Evolutionary conservation across 1,140 invertebrate species (phyloP), one percentile per base, ranked within the genome.

Genomic region (Hylaeus anthracinus): DNA sequence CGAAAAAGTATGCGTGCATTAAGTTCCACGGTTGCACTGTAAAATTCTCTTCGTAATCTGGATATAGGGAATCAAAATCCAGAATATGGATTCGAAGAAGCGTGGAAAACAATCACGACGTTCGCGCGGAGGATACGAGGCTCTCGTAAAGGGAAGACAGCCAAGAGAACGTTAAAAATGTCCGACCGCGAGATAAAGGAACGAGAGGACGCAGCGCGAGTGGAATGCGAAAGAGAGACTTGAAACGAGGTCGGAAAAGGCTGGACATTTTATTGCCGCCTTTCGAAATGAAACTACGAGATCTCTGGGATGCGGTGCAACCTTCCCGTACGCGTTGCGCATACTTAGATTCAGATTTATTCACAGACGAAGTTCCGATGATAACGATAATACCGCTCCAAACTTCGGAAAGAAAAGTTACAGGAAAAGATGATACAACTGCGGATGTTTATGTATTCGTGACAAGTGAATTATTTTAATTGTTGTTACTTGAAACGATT

Each of bases 101-200:
- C 41, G 8, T 45, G 55, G 70, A 26, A 72, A 74, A 74, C 72
- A 65, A 74, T 55, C 10, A 61, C 69, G 39, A 41, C 45, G 37
- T 10, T 26, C 26, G 26, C 26, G 5, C 39, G 43, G 3, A 26
- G 41, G 37, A 9, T 10, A 56, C 12, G 53, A 26, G 69, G 6
- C 37, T n/a, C 39, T 65, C 72, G 72, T 74, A 65, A 74, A 74
- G 39, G 45, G 15, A 48, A 51, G 60, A 67, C 53, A 67, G 45
- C 45, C 3, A 6, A 3, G 9, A 9, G 2, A 5, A n/a, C 48
- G 65, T 6, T 48, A 48, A 48, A 48, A 48, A 66, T 48, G 64
- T 5, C 63, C 63, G 41, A 6, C 43, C 41, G n/a, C n/a, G 6
- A 67, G 65, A 41, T 43, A 51, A 43, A 64, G 39, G 5, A 41